Percentiles rank a stretch among this genome's conserved stretches.
These are phyloP conservation scores for Sarcophaga caerulescens DNA, from an alignment of 2,888 invertebrate genomes.

Conservation along the genomic window DNA sequence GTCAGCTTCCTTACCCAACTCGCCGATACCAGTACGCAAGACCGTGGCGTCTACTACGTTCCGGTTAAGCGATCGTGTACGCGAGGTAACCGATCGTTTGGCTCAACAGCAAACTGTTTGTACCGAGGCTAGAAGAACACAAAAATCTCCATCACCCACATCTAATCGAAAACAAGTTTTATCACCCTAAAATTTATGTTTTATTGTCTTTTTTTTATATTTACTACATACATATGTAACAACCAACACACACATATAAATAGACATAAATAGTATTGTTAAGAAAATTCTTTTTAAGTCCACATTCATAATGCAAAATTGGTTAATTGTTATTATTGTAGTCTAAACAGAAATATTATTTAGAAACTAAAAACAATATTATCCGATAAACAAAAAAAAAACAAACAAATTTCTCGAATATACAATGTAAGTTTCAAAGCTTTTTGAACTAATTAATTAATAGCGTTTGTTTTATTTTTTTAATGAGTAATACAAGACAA, in stretches of 20 bases:
- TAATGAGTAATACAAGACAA: neutral
- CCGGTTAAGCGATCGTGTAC: slow-evolving; percentile 81
- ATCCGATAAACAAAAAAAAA: slow-evolving; percentile 26
- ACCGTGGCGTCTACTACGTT: slow-evolving; percentile 76
- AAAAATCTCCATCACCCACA: slow-evolving; percentile 61
- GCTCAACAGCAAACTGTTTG: slow-evolving; percentile 78
- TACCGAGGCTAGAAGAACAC: slow-evolving; percentile 67
- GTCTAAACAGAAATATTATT: slow-evolving; percentile 30
- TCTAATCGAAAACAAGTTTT: slow-evolving; percentile 55
- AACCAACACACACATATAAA: slow-evolving; percentile 3
- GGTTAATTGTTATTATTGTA: slow-evolving; percentile 59
- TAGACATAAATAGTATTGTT: slow-evolving; percentile 43
- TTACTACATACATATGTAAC: slow-evolving; percentile 9
- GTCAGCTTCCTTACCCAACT: slow-evolving; percentile 80
- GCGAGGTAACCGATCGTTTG: slow-evolving; percentile 81
- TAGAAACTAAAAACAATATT: slow-evolving; percentile 10
- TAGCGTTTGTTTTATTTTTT: slow-evolving; percentile 9
- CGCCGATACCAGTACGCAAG: slow-evolving; percentile 76
- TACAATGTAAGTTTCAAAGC: slow-evolving; percentile 41
- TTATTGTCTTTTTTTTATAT: slow-evolving; percentile 30
- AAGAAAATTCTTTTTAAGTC: slow-evolving; percentile 58
- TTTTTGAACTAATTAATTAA: slow-evolving; percentile 33
- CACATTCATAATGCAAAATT: slow-evolving; percentile 40
- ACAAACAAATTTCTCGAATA: slow-evolving; percentile 60
- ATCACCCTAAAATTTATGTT: slow-evolving; percentile 44